A percentile compares a stretch with the other conserved stretches of the same genome.
These are phyloP conservation scores for Augochlorella aurata DNA, from an alignment of 2,888 invertebrate species.

Conservation along the genomic window DNA sequence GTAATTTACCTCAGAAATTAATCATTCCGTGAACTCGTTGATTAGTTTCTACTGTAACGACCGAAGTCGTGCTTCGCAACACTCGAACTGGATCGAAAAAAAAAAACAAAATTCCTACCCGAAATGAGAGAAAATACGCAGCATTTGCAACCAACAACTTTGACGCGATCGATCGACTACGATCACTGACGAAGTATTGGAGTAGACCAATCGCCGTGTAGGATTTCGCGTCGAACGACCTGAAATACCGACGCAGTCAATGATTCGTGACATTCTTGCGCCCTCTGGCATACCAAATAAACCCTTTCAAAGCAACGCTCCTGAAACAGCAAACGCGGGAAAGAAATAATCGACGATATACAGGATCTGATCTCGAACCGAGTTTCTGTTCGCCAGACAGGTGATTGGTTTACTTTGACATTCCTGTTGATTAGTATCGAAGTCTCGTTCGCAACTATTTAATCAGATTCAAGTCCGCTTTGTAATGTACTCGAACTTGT, in stretches of 20 bases:
- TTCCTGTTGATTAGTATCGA: no score
- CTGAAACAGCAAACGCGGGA: background rate
- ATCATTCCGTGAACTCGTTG: background rate
- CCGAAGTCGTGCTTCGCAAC: background rate
- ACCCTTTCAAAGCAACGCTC: background rate
- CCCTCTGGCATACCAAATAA: background rate
- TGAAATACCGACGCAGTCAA: background rate
- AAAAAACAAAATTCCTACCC: background rate
- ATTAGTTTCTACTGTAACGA: background rate
- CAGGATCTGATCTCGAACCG: no score
- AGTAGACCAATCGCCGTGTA: background rate
- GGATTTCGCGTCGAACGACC: background rate
- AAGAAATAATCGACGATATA: background rate
- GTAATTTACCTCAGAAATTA: background rate
- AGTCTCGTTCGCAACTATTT: no score
- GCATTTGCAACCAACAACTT: background rate
- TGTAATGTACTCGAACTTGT: background rate
- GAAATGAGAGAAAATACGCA: background rate
- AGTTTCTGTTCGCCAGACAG: no score
- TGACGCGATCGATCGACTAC: background rate
- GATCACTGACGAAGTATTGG: background rate
- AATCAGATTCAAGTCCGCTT: background rate
- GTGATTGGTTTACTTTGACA: no score
- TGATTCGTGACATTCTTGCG: background rate
- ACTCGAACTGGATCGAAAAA: background rate